Conservation (phyloP, 1,140 invertebrate species). For the Dreissena polymorpha region DNA sequence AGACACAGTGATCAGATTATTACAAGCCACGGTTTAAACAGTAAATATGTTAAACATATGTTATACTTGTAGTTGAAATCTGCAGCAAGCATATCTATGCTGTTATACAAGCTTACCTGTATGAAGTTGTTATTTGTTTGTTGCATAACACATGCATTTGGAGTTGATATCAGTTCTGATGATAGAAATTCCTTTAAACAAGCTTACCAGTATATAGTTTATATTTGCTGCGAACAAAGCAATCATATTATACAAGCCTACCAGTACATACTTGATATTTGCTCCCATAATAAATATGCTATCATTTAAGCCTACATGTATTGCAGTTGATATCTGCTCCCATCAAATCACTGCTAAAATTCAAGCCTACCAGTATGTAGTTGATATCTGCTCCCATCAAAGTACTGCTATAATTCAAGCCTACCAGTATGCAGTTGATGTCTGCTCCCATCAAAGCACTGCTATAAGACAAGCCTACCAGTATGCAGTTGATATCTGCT, state of each 20-base stretch:
- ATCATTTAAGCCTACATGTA: neutral
- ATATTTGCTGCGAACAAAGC: neutral
- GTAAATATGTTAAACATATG: too few species aligned
- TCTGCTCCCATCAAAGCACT: neutral
- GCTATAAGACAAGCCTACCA: neutral
- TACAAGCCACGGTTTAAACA: too few species aligned
- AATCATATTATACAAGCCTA: neutral
- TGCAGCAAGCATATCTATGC: too few species aligned
- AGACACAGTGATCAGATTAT: too few species aligned
- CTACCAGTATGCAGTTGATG: slow-evolving; percentile 10
- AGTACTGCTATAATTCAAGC: too few species aligned
- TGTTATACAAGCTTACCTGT: neutral
- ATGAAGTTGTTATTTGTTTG: neutral
- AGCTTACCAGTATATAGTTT: slow-evolving; percentile 4
- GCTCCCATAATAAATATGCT: too few species aligned
- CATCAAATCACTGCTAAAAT: too few species aligned
- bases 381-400: neutral
- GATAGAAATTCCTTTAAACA: too few species aligned
- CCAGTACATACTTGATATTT: slow-evolving; percentile 15
- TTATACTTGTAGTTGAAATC: too few species aligned
- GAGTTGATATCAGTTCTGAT: too few species aligned
- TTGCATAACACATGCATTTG: too few species aligned
- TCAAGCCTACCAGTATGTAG: slow-evolving; percentile 1
- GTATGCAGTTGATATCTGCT: slow-evolving; percentile 12
- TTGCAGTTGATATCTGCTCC: slow-evolving; percentile 8